phyloP scores from a whole-genome alignment of 2,888 invertebrate genomes.

The Chymomyza fuscimana region DNA sequence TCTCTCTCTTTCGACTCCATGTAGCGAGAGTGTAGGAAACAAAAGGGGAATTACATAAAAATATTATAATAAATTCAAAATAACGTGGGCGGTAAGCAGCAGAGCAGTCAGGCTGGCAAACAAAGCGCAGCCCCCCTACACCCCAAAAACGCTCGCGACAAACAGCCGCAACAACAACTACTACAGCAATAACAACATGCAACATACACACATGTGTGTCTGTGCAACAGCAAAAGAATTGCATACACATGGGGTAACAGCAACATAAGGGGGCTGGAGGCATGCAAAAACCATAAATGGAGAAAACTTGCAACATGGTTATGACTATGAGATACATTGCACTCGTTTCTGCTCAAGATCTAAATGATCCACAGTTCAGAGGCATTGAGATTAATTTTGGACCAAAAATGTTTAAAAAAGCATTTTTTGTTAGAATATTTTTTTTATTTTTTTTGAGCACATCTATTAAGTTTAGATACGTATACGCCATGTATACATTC shows the following conservation, averaged over 20 bases:
- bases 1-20: constrained; percentile 18
- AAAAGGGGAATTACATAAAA: constrained; percentile 39
- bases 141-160: not conserved
- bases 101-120: not conserved
- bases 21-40: constrained; percentile 5
- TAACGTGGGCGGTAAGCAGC: constrained; percentile 25
- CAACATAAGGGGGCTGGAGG: not conserved
- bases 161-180: not conserved
- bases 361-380: not conserved
- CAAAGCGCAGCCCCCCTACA: not conserved
- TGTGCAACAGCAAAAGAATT: not conserved
- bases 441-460: too few species aligned
- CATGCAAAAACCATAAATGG: constrained; percentile 21
- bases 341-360: constrained; percentile 31
- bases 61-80: constrained; percentile 38
- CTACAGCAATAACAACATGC: not conserved
- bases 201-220: not conserved
- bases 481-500: too few species aligned
- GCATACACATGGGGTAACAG: not conserved
- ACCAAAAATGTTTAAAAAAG: too few species aligned
- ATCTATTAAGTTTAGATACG: too few species aligned
- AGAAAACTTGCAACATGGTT: constrained; percentile 8
- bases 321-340: constrained; percentile 38
- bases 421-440: too few species aligned
- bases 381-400: too few species aligned